Evolutionary conservation across 2,888 invertebrate species (phyloP).

Genomic region (Agrochola circellaris): DNA sequence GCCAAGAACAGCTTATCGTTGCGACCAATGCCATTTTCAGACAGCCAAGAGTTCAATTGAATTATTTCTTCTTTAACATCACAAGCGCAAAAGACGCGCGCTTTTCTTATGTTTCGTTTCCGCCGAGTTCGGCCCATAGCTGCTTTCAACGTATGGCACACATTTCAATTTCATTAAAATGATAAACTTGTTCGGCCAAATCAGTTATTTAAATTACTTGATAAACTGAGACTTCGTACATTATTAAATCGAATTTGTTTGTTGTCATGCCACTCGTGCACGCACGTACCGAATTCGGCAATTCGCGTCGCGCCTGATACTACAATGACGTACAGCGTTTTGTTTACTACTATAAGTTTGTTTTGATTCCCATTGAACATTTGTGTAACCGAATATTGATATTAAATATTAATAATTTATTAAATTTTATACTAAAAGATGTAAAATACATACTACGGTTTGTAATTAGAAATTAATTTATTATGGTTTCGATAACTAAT

Average conservation of each 20-base stretch:
- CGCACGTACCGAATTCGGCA: background rate
- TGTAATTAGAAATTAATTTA: background rate
- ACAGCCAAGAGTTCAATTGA: slow-evolving; percentile 90
- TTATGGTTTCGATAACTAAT: accelerated
- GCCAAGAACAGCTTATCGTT: slow-evolving; percentile 90
- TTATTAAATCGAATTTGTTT: slow-evolving; percentile 38
- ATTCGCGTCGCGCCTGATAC: background rate
- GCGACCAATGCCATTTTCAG: slow-evolving; percentile 89
- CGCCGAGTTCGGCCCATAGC: slow-evolving; percentile 90
- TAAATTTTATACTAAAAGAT: accelerated
- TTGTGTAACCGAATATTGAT: background rate
- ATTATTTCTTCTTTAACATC: slow-evolving; percentile 82
- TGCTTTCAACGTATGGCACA: slow-evolving; percentile 9
- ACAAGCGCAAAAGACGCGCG: slow-evolving; percentile 78
- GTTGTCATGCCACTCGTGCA: slow-evolving; percentile 43
- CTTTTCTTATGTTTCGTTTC: slow-evolving; percentile 79
- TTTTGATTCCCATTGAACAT: background rate
- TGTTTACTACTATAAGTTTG: background rate
- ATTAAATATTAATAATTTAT: background rate
- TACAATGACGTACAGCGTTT: slow-evolving; percentile 9
- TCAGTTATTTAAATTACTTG: background rate
- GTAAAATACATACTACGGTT: background rate
- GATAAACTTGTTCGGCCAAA: background rate
- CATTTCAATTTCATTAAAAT: slow-evolving; percentile 16
- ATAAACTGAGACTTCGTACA: background rate